Conservation (phyloP, 2,888 invertebrate genomes). For the Autographa pulchrina region DNA sequence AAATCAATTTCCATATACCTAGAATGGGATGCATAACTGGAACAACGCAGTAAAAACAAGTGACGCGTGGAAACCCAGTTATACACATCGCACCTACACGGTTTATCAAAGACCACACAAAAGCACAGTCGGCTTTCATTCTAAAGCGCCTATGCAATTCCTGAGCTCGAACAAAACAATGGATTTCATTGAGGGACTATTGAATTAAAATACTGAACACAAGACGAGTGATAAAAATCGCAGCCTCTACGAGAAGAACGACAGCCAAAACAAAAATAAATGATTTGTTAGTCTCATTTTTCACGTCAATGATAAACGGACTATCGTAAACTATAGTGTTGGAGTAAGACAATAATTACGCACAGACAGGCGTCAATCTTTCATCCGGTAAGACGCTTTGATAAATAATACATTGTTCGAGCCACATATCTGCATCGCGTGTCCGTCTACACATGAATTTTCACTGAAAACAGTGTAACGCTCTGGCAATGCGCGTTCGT, state of each 20-base stretch:
- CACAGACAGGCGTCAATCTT: constrained; percentile 53
- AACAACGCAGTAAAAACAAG: neutral
- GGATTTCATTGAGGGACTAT: constrained; percentile 9
- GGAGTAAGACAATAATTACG: constrained; percentile 46
- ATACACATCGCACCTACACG: neutral
- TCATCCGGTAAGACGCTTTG: constrained; percentile 59
- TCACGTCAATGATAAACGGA: constrained; percentile 18
- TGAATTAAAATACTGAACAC: constrained; percentile 2
- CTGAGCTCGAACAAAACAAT: constrained; percentile 12
- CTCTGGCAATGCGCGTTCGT: constrained; percentile 61
- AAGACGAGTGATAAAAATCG: constrained; percentile 1
- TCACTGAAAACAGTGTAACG: constrained; percentile 71
- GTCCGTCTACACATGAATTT: constrained; percentile 62
- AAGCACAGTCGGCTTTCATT: constrained; percentile 22
- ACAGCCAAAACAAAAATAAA: constrained; percentile 27
- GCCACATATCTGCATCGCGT: constrained; percentile 65
- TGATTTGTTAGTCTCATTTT: constrained; percentile 22
- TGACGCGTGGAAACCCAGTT: neutral
- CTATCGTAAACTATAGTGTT: constrained; percentile 24
- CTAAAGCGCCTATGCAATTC: constrained; percentile 9
- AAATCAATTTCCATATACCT: constrained; percentile 3
- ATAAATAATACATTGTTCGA: constrained; percentile 66
- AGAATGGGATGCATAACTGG: neutral
- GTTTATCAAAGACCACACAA: constrained; percentile 28
- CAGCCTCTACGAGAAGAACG: neutral